These are phyloP conservation scores for Fragum fragum DNA, from an alignment of 2,888 invertebrate genomes.

Conservation along the genomic window DNA sequence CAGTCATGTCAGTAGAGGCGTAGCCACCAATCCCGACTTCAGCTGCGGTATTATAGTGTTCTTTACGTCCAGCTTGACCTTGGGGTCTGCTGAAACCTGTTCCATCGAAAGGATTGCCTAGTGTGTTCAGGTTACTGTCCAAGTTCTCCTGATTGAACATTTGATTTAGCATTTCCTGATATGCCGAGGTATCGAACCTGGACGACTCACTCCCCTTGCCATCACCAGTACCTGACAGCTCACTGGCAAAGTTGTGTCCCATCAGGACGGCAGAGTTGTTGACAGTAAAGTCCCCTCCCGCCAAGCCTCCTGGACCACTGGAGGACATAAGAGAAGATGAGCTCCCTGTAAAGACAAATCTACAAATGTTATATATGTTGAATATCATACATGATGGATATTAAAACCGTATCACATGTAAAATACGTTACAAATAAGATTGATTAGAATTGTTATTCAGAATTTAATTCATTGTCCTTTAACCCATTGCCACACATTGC, in stretches of 20 bases:
- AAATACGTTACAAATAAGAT: no score
- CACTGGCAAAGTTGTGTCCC: slow-evolving; percentile 55
- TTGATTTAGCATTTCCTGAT: slow-evolving; percentile 58
- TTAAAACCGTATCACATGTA: no score
- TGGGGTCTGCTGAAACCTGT: slow-evolving; percentile 22
- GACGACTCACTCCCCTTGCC: slow-evolving; percentile 34
- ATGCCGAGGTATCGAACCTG: slow-evolving; percentile 57
- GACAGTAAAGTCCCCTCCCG: slow-evolving; percentile 36
- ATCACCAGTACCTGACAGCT: slow-evolving; percentile 8
- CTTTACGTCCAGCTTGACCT: slow-evolving; percentile 12
- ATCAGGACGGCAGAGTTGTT: slow-evolving; percentile 32
- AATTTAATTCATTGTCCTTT: no score
- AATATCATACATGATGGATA: no score
- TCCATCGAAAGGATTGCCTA: slow-evolving; percentile 55
- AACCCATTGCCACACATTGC: no score
- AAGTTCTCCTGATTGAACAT: slow-evolving; percentile 50
- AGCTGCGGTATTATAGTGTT: slow-evolving; percentile 44
- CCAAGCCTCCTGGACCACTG: slow-evolving; percentile 24
- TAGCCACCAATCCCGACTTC: slow-evolving; percentile 56
- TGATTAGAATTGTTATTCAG: no score
- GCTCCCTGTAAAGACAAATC: slow-evolving; percentile 31
- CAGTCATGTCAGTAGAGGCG: slow-evolving; percentile 50
- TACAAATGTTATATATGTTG: no score
- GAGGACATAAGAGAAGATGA: slow-evolving; percentile 20
- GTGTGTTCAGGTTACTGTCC: slow-evolving; percentile 32